A percentile compares a stretch with the other conserved stretches of the same genome.
These are phyloP conservation scores for Operophtera brumata DNA, from an alignment of 2,888 invertebrate species.

Conservation along the genomic window DNA sequence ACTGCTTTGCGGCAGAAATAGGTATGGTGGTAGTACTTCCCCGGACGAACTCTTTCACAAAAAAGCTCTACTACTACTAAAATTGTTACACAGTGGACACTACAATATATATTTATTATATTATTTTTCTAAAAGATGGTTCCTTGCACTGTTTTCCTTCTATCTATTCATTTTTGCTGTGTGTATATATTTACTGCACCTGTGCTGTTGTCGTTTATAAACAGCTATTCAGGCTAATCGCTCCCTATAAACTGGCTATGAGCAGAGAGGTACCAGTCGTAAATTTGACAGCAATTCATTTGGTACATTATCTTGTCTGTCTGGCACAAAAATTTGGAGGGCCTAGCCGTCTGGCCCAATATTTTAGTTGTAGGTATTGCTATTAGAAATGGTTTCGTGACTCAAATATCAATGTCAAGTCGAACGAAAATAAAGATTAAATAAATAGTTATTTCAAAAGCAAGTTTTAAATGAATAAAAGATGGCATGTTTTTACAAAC, in stretches of 20 bases:
- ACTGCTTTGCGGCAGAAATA: too few relatives aligned
- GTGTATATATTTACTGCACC: conserved; percentile 26
- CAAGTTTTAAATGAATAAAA: too few relatives aligned
- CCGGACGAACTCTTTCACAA: too few relatives aligned
- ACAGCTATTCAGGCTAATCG: conserved; percentile 19
- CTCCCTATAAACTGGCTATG: conserved; percentile 12
- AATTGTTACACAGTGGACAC: too few relatives aligned
- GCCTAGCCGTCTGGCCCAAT: neutral
- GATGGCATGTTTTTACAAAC: too few relatives aligned
- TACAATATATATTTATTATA: neutral
- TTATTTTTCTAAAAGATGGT: neutral
- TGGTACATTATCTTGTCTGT: conserved; percentile 7
- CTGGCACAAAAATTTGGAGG: neutral
- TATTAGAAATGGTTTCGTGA: conserved; percentile 6
- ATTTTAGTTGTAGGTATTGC: conserved; percentile 11
- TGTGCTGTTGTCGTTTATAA: conserved; percentile 15
- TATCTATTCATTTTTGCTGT: conserved; percentile 5
- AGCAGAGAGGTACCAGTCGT: conserved; percentile 1
- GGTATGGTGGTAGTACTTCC: too few relatives aligned
- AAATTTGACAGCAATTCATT: conserved; percentile 14
- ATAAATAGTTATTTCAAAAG: neutral
- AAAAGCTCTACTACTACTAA: too few relatives aligned
- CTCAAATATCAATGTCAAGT: neutral
- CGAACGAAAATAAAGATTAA: neutral
- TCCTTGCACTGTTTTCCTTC: conserved; percentile 3